phyloP scores from a whole-genome alignment of 1,140 invertebrate species.

The Drosophila ficusphila region DNA sequence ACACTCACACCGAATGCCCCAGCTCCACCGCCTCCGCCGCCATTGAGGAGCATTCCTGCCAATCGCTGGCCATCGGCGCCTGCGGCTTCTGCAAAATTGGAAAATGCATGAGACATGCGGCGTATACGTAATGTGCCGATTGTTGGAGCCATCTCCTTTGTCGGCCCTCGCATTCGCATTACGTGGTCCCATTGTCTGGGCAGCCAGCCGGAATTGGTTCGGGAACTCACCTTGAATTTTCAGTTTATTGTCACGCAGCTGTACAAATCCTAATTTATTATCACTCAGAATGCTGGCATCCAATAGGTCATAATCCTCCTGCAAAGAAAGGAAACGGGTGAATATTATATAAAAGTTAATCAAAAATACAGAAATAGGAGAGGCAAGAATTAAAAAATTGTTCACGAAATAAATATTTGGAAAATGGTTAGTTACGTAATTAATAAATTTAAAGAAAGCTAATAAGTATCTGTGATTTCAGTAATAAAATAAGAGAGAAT shows the following conservation, averaged over 20 bases:
- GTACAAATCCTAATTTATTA: constrained; percentile 84
- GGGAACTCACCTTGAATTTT: constrained; percentile 82
- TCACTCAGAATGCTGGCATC: constrained; percentile 82
- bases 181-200: constrained; percentile 25
- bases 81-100: constrained; percentile 69
- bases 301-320: constrained; percentile 81
- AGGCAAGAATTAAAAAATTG: too few species aligned
- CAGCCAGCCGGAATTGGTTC: constrained; percentile 35
- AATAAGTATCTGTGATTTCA: too few species aligned
- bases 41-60: constrained; percentile 75
- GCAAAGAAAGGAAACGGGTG: constrained; percentile 9
- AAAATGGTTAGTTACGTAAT: too few species aligned
- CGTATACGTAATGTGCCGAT: constrained; percentile 57
- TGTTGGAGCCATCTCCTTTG: constrained; percentile 39
- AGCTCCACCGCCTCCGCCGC: constrained; percentile 41
- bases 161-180: constrained; percentile 42
- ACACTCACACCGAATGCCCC: constrained; percentile 61
- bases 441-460: too few species aligned
- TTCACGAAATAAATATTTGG: too few species aligned
- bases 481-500: too few species aligned
- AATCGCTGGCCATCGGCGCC: constrained; percentile 73
- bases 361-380: background rate
- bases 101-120: constrained; percentile 51
- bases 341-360: background rate
- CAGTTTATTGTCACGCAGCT: constrained; percentile 84